These are phyloP conservation scores for Ceratothoa steindachneri DNA, from an alignment of 2,888 invertebrate species.

Conservation along the genomic window DNA sequence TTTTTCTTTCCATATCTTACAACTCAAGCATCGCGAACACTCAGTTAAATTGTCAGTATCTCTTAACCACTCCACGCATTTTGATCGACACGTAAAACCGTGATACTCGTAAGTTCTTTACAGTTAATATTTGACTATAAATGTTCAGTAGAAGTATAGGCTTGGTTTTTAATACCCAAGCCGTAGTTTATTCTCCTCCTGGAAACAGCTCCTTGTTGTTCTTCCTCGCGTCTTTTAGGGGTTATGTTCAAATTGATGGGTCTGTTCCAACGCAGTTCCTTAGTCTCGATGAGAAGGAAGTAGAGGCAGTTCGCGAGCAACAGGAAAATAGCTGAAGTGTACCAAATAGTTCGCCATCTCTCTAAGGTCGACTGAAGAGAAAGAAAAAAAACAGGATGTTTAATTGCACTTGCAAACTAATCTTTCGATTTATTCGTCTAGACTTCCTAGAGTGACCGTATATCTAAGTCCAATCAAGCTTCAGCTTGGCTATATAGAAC, in stretches of 20 bases:
- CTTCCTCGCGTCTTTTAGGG: constrained; percentile 20
- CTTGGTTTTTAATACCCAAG: constrained; percentile 25
- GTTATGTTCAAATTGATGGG: constrained; percentile 29
- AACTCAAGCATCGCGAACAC: too few relatives aligned
- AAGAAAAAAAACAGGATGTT: too few relatives aligned
- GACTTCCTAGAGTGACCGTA: too few relatives aligned
- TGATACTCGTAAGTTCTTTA: too few relatives aligned
- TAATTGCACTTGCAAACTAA: too few relatives aligned
- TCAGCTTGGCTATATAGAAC: too few relatives aligned
- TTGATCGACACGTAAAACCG: too few relatives aligned
- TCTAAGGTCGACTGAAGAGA: constrained; percentile 48
- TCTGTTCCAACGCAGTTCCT: constrained; percentile 49
- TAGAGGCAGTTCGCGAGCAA: constrained; percentile 49
- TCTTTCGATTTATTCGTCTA: too few relatives aligned
- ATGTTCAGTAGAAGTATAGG: constrained; percentile 29
- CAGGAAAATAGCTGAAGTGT: constrained; percentile 49
- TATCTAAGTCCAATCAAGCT: too few relatives aligned
- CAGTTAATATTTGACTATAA: constrained; percentile 12
- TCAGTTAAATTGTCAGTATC: too few relatives aligned
- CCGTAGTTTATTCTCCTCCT: constrained; percentile 2
- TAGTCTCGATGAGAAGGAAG: constrained; percentile 48
- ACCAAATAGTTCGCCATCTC: constrained; percentile 49
- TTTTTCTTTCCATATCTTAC: too few relatives aligned
- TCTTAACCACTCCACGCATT: too few relatives aligned
- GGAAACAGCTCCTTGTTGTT: background rate